A percentile compares a stretch with the other conserved stretches of the same genome.
These are phyloP conservation scores for Meriones psammophilus DNA, from an alignment of 2,797 vertebrate genomes.

Conservation along the genomic window DNA sequence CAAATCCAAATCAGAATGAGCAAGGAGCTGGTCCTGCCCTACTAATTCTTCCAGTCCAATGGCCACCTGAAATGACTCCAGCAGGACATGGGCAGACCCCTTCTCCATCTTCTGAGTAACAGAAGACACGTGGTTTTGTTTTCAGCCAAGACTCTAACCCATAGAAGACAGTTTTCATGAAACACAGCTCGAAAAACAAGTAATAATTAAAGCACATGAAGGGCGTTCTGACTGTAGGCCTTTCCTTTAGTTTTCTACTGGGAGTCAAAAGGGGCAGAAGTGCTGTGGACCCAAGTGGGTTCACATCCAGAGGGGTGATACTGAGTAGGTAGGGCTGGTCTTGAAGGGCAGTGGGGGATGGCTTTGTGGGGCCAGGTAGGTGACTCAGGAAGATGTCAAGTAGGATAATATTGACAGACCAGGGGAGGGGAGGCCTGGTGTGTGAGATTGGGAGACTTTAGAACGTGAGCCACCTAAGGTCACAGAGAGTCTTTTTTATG, in stretches of 20 bases:
- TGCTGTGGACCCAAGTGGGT: neutral
- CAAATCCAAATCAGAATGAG: conserved; percentile 52
- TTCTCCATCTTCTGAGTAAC: conserved; percentile 3
- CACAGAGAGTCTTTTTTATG: neutral
- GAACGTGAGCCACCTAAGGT: neutral
- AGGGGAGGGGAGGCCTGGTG: too few relatives aligned
- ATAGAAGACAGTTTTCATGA: conserved; percentile 32
- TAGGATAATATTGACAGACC: too few relatives aligned
- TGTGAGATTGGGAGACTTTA: neutral
- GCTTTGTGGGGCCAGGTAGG: neutral
- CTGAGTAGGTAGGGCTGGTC: neutral
- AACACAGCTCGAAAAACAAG: neutral
- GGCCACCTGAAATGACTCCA: conserved; percentile 9
- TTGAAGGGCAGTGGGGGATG: neutral
- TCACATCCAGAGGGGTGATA: neutral
- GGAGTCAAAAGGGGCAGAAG: neutral
- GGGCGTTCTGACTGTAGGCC: neutral
- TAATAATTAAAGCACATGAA: neutral
- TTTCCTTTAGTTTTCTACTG: neutral
- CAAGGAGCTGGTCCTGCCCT: neutral
- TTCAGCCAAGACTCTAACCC: conserved; percentile 8
- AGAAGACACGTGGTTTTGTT: neutral
- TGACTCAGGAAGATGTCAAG: neutral
- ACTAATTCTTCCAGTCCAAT: neutral
- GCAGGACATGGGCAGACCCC: neutral